Conservation (phyloP, 2,113 vertebrate species). For the Pogonocichla stellata region DNA sequence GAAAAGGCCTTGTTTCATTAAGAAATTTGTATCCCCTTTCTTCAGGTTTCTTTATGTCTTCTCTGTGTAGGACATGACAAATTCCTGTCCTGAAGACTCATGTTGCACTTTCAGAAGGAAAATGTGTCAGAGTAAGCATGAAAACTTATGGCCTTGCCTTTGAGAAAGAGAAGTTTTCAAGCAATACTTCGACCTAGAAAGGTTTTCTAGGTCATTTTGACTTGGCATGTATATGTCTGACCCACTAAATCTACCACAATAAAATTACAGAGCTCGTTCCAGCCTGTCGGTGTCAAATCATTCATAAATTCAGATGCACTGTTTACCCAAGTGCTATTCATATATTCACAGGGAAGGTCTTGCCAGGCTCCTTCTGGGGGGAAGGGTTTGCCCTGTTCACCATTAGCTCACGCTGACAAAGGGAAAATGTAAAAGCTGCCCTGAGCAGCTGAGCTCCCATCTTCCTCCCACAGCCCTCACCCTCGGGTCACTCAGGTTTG, state of each 20-base stretch:
- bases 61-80: constrained; percentile 34
- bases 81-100: constrained; percentile 16
- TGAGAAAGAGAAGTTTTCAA: constrained; percentile 52
- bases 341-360: constrained; percentile 25
- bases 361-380: not conserved
- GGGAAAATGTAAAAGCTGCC: constrained; percentile 7
- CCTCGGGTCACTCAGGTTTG: not conserved
- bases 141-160: constrained; percentile 1
- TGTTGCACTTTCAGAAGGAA: constrained; percentile 21
- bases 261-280: constrained; percentile 42
- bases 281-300: constrained; percentile 50
- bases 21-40: not conserved
- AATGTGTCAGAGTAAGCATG: constrained; percentile 36
- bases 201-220: constrained; percentile 74
- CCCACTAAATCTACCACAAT: constrained; percentile 65
- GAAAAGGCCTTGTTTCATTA: not conserved
- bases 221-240: constrained; percentile 62
- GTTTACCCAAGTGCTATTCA: constrained; percentile 49
- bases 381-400: constrained; percentile 14
- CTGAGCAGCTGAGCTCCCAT: not conserved
- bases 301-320: constrained; percentile 57
- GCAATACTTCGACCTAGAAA: constrained; percentile 74
- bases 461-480: not conserved
- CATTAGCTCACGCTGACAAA: constrained; percentile 31
- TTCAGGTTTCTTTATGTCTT: not conserved